Conservation (phyloP, 2,888 invertebrate genomes). For the Lepidonotus clava region DNA sequence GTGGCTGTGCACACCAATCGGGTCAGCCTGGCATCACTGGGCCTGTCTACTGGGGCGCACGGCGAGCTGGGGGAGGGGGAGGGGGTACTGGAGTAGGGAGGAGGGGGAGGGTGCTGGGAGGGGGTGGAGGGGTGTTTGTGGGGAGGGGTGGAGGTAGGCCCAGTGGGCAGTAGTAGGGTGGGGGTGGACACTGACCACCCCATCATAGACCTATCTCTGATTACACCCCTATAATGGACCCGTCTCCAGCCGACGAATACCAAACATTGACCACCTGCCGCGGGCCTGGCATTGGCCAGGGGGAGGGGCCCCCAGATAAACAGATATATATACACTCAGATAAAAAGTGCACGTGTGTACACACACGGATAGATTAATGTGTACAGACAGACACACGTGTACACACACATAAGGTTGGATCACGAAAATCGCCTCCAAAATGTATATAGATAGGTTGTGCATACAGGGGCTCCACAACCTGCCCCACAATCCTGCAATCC, state of each 20-base stretch:
- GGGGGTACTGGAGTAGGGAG: background rate
- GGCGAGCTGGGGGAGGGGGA: background rate
- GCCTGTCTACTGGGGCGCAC: too few relatives aligned
- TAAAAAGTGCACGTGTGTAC: too few relatives aligned
- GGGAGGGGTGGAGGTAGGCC: background rate
- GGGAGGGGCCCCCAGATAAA: too few relatives aligned
- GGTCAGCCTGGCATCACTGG: background rate
- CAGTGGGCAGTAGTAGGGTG: background rate
- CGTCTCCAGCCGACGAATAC: background rate
- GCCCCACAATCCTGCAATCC: too few relatives aligned
- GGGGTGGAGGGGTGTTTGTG: background rate
- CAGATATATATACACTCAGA: too few relatives aligned
- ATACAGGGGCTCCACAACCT: too few relatives aligned
- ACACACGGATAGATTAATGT: too few relatives aligned
- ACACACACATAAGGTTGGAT: too few relatives aligned
- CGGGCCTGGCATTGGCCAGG: background rate
- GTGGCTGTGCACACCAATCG: slow-evolving; percentile 43
- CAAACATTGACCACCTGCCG: background rate
- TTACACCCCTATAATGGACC: slow-evolving; percentile 36
- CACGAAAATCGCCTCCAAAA: too few relatives aligned
- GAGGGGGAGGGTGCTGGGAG: background rate
- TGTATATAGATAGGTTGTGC: too few relatives aligned
- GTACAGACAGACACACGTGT: too few relatives aligned
- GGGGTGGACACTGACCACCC: background rate
- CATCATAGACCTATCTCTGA: slow-evolving; percentile 20